Evolutionary conservation across 2,797 vertebrate species (phyloP).

Genomic region (Hippoglossus hippoglossus): DNA sequence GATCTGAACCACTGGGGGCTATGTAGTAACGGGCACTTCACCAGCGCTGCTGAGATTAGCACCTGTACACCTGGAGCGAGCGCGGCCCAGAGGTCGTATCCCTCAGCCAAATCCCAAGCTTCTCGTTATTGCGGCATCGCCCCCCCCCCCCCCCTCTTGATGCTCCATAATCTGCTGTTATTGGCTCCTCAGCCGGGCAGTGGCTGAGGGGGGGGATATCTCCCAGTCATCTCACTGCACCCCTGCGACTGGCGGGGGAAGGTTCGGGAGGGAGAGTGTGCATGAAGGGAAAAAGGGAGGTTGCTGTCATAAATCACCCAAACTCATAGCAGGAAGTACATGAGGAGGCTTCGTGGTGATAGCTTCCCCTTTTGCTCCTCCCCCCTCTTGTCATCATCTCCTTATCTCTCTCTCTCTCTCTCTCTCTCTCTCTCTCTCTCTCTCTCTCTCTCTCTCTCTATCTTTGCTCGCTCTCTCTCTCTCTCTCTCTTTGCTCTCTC

Average conservation of each 20-base stretch:
- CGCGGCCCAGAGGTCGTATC: conserved; percentile 23
- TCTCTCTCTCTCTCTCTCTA: conserved; percentile 18
- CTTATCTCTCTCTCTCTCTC: background rate
- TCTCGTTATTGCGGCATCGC: conserved; percentile 57
- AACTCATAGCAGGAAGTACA: conserved; percentile 60
- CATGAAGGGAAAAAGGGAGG: conserved; percentile 12
- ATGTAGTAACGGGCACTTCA: conserved; percentile 17
- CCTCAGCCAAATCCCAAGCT: conserved; percentile 52
- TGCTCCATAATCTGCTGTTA: conserved; percentile 67
- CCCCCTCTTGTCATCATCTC: conserved; percentile 47
- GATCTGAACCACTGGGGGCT: conserved; percentile 34
- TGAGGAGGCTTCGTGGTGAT: conserved; percentile 37
- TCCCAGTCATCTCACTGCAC: conserved; percentile 27
- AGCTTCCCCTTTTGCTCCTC: conserved; percentile 37
- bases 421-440: background rate
- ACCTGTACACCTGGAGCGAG: conserved; percentile 16
- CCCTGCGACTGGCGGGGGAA: conserved; percentile 17
- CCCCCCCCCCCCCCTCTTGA: conserved; percentile 35
- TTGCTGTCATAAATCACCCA: conserved; percentile 70
- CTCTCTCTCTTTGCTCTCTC: background rate
- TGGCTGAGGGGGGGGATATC: conserved; percentile 25
- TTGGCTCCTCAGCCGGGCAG: conserved; percentile 28
- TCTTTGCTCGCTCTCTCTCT: conserved; percentile 23
- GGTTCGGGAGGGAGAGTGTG: background rate
- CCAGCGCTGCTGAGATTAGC: conserved; percentile 46